These are phyloP conservation scores for Belgica antarctica DNA, from an alignment of 2,888 invertebrate genomes.

Conservation along the genomic window DNA sequence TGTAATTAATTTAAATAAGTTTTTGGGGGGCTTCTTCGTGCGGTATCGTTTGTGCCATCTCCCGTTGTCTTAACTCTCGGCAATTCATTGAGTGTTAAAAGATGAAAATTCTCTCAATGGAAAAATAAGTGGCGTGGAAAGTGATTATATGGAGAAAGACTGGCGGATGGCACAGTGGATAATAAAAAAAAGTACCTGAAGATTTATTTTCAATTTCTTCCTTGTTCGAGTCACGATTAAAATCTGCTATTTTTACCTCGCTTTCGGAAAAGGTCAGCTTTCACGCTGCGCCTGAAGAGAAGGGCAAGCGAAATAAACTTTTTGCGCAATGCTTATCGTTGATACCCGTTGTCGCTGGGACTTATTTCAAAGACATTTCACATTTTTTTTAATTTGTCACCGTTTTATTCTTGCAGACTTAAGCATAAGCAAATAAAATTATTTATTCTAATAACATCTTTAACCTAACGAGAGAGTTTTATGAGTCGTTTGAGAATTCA, in stretches of 20 bases:
- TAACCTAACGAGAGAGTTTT: slow-evolving; percentile 43
- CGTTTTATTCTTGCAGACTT: slow-evolving; percentile 44
- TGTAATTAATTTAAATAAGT: slow-evolving; percentile 22
- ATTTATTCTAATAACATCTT: slow-evolving; percentile 40
- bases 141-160: no score
- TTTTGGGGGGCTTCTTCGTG: neutral
- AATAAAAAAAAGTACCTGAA: no score
- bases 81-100: no score
- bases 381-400: slow-evolving; percentile 43
- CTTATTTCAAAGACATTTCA: neutral
- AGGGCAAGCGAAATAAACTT: slow-evolving; percentile 8
- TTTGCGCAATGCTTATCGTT: neutral
- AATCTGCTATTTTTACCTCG: neutral
- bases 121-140: no score
- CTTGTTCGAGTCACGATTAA: neutral
- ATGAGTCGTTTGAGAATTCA: slow-evolving; percentile 37
- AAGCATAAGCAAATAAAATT: slow-evolving; percentile 39
- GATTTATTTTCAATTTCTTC: slow-evolving; percentile 27
- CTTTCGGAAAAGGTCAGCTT: slow-evolving; percentile 29
- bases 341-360: neutral
- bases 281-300: slow-evolving; percentile 2
- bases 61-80: no score
- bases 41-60: no score
- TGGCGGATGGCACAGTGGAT: no score
- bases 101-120: no score